These are phyloP conservation scores for Eulemur rufifrons DNA, from an alignment of 2,113 vertebrate genomes.

Conservation along the genomic window DNA sequence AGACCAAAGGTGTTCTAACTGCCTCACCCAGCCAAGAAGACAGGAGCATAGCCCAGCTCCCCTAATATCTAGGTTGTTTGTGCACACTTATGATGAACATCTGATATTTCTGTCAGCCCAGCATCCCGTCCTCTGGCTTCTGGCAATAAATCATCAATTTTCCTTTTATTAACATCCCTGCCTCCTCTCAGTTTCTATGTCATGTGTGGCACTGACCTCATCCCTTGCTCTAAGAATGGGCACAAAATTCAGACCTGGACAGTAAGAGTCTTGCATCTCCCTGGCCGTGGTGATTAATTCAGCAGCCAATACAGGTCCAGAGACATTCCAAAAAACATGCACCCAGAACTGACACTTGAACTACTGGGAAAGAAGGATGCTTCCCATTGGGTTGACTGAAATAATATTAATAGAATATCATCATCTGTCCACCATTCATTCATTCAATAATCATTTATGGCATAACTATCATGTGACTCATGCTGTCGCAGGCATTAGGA, in stretches of 20 bases:
- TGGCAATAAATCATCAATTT: background rate
- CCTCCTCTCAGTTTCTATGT: background rate
- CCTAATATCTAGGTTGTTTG: fast-evolving
- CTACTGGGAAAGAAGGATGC: background rate
- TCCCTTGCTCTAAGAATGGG: background rate
- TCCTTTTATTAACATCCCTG: background rate
- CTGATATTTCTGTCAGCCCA: background rate
- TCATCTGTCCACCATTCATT: background rate
- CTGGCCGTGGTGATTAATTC: background rate
- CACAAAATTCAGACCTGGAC: background rate
- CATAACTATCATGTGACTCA: background rate
- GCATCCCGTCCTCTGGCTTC: background rate
- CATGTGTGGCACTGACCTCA: background rate
- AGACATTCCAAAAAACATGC: background rate
- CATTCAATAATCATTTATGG: background rate
- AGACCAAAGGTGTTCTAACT: background rate
- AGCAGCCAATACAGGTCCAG: background rate
- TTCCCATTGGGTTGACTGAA: background rate
- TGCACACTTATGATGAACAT: background rate
- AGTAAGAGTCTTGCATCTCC: background rate
- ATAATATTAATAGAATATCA: background rate
- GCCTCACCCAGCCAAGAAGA: background rate
- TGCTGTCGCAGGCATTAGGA: background rate
- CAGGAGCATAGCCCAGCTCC: background rate
- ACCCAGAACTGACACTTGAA: background rate